A percentile compares a stretch with the other conserved stretches of the same genome.
phyloP scores from a whole-genome alignment of 1,140 invertebrate genomes.

The Pectinophora gossypiella region DNA sequence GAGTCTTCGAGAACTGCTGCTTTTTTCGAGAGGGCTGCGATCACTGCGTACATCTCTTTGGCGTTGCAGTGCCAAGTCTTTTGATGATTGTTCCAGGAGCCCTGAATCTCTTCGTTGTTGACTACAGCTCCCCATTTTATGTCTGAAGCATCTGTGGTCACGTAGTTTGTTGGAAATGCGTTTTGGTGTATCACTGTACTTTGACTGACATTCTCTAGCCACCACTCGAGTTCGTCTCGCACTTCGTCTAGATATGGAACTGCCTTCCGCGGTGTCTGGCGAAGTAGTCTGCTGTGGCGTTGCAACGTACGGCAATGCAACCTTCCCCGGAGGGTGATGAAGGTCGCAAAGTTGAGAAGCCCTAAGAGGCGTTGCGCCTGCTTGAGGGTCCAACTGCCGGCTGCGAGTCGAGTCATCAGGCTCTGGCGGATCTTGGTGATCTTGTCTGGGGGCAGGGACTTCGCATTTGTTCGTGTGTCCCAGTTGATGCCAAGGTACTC shows the following conservation, averaged over 20 bases:
- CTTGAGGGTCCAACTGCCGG: slow-evolving; percentile 23
- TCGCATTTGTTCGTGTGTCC: not conserved
- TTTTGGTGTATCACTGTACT: slow-evolving; percentile 16
- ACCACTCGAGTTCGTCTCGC: slow-evolving; percentile 12
- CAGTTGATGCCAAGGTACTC: slow-evolving; percentile 11
- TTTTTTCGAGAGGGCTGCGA: slow-evolving; percentile 12
- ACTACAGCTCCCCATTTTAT: slow-evolving; percentile 27
- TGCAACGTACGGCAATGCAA: slow-evolving; percentile 26
- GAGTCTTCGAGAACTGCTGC: slow-evolving; percentile 10
- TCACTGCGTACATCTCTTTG: slow-evolving; percentile 43
- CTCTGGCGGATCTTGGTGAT: not conserved
- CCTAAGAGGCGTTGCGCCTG: slow-evolving; percentile 31
- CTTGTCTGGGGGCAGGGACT: slow-evolving; percentile 6
- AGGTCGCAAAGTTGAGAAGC: slow-evolving; percentile 63
- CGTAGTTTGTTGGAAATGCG: slow-evolving; percentile 19
- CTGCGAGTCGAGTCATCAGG: not conserved
- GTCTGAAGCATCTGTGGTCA: slow-evolving; percentile 41
- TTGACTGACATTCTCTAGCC: slow-evolving; percentile 12
- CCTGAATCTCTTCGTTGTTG: slow-evolving; percentile 17
- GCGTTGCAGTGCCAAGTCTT: slow-evolving; percentile 35
- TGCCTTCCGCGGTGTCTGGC: not conserved
- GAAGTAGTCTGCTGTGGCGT: slow-evolving; percentile 15
- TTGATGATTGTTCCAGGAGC: slow-evolving; percentile 17
- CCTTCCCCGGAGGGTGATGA: slow-evolving; percentile 74
- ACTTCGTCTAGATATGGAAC: slow-evolving; percentile 1